Conservation (phyloP, 2,888 invertebrate species). For the Camptogramma bilineatum region DNA sequence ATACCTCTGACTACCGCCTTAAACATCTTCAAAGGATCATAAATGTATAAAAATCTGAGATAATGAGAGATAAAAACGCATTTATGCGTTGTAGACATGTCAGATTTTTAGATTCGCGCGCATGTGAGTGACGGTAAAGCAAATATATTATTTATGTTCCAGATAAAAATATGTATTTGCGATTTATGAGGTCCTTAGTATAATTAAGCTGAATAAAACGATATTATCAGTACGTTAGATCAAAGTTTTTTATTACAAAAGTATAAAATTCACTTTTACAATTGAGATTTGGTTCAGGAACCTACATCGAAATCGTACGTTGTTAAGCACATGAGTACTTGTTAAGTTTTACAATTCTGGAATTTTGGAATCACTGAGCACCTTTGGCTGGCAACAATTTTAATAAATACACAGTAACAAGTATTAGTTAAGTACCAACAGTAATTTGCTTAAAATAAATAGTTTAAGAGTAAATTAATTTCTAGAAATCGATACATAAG, state of each 20-base stretch:
- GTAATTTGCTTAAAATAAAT: not conserved
- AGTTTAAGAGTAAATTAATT: not conserved
- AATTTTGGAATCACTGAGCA: slow-evolving; percentile 13
- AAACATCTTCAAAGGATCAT: no score
- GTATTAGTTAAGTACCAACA: slow-evolving; percentile 14
- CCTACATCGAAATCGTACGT: not conserved
- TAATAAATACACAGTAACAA: slow-evolving; percentile 6
- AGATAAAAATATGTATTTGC: no score
- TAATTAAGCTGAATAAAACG: slow-evolving; percentile 16
- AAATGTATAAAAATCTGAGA: no score
- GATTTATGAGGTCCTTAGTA: no score
- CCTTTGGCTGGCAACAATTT: slow-evolving; percentile 2
- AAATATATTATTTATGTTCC: no score
- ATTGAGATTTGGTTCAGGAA: slow-evolving; percentile 9
- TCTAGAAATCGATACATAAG: not conserved
- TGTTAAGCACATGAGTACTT: not conserved
- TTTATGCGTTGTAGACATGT: no score
- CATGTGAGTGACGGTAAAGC: no score
- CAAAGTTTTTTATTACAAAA: slow-evolving; percentile 28
- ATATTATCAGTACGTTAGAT: slow-evolving; percentile 10
- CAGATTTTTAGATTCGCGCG: no score
- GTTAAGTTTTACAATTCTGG: slow-evolving; percentile 2
- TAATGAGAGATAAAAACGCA: no score
- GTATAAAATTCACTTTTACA: slow-evolving; percentile 24
- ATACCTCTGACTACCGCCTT: no score